Base-by-base conservation (phyloP, 2,797 vertebrate genomes). In the Pampus argenteus region DNA sequence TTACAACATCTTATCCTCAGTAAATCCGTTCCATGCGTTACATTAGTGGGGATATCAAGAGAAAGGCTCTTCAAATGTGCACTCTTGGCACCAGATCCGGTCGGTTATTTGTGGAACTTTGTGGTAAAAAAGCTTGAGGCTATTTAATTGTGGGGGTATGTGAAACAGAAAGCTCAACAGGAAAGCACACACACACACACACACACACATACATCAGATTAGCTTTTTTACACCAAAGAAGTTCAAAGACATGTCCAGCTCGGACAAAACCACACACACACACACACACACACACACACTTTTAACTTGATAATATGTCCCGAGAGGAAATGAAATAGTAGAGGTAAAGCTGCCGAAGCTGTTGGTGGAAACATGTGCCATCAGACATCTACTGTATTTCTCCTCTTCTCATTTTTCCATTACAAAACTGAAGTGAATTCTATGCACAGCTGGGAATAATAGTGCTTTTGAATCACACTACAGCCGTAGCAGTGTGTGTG, bases 361-460 rank as follows among this genome's bases (percentile, higher is more conserved):
- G 22, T 44, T 9, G 40, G 36, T 55, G 25, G 61, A 71, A 55
- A 47, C 15, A 20, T 50, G 62, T 62, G 55, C 56, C 49, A 58
- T 58, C 23, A n/a, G 38, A 50, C 57, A 36, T 70, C 54, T 44
- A 69, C 49, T 28, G 26, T 66, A 60, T 44, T 60, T 57, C 57
- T 57, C 44, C 66, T 42, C 20, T 52, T 52, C 72, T 70, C n/a
- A 8, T 78, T 77, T 86, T 90, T 90, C 86, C 89, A 84, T 76
- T 65, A 77, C 81, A 89, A 81, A 89, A 75, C 67, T 60, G 67
- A 85, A 76, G 76, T 58, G 81, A 87, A 87, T 89, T 89, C 83
- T n/a, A 78, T 78, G 78, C 80, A 83, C 90, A 89, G 87, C 88
- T 93, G 89, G 86, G 79, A 88, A 81, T 78, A 80, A 86, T 86